A percentile compares a stretch with the other conserved stretches of the same genome.
Conservation (phyloP, 2,113 vertebrate genomes). For the Thunnus thynnus region DNA sequence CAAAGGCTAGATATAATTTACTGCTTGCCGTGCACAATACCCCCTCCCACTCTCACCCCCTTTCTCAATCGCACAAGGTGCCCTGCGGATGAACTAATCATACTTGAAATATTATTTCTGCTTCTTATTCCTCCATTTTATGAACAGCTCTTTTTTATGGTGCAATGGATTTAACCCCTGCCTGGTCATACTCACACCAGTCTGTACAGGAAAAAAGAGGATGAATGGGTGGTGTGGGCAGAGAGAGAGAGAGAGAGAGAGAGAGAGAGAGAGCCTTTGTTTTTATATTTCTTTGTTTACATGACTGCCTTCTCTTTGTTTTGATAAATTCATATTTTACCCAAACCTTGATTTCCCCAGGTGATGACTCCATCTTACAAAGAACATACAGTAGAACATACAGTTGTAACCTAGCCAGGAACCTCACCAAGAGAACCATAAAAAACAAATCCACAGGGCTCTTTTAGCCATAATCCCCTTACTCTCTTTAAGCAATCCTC, state of each 20-base stretch:
- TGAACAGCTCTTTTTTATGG: conserved; percentile 88
- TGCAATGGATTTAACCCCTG: conserved; percentile 87
- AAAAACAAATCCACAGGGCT: conserved; percentile 54
- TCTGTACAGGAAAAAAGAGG: conserved; percentile 40
- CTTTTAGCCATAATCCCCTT: conserved; percentile 51
- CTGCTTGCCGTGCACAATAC: conserved; percentile 88
- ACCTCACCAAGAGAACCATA: conserved; percentile 46
- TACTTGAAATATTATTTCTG: conserved; percentile 93
- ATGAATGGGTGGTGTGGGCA: conserved; percentile 47
- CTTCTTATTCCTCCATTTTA: conserved; percentile 89
- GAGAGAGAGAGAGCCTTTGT: conserved; percentile 24
- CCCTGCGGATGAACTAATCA: conserved; percentile 90
- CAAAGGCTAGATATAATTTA: conserved; percentile 92
- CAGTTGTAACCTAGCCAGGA: conserved; percentile 37
- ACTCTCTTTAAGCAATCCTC: conserved; percentile 65
- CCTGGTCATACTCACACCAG: conserved; percentile 74
- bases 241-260: conserved; percentile 26
- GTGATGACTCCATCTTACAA: conserved; percentile 40
- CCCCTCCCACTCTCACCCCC: conserved; percentile 79
- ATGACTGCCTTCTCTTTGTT: conserved; percentile 55
- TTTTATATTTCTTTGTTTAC: conserved; percentile 64
- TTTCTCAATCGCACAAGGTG: conserved; percentile 87
- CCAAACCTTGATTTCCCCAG: conserved; percentile 61
- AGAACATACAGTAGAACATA: conserved; percentile 48
- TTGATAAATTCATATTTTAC: conserved; percentile 60